Conservation (phyloP, 2,797 vertebrate genomes). For the Megaceryle alcyon region DNA sequence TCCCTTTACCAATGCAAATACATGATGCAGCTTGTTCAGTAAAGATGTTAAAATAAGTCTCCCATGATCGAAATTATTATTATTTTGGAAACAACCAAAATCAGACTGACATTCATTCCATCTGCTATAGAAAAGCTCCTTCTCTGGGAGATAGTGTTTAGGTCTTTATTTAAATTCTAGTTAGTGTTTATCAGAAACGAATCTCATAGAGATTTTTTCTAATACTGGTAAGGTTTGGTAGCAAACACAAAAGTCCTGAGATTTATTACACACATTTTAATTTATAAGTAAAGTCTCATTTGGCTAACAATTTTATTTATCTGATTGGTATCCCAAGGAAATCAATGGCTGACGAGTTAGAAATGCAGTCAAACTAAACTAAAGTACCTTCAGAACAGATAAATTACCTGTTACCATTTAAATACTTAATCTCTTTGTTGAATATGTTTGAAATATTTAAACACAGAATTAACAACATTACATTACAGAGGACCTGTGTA, state of each 20-base stretch:
- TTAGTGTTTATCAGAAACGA: neutral
- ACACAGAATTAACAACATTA: neutral
- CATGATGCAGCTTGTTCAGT: neutral
- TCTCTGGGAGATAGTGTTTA: neutral
- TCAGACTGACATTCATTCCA: neutral
- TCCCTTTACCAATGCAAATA: neutral
- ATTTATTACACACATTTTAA: neutral
- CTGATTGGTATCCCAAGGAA: neutral
- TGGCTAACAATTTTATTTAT: constrained; percentile 5
- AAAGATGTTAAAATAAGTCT: neutral
- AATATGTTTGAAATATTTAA: neutral
- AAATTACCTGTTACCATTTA: neutral
- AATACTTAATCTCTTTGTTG: neutral
- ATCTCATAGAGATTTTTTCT: neutral
- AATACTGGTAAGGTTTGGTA: neutral
- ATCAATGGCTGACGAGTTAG: neutral
- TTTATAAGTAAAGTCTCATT: neutral
- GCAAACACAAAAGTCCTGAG: neutral
- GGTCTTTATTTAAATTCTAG: neutral
- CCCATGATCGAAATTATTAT: neutral
- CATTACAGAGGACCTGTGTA: neutral
- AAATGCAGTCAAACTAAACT: neutral
- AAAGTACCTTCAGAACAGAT: neutral
- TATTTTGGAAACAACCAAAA: neutral
- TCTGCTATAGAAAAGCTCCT: neutral